phyloP scores from a whole-genome alignment of 2,888 invertebrate species.

The Brenthis daphne region DNA sequence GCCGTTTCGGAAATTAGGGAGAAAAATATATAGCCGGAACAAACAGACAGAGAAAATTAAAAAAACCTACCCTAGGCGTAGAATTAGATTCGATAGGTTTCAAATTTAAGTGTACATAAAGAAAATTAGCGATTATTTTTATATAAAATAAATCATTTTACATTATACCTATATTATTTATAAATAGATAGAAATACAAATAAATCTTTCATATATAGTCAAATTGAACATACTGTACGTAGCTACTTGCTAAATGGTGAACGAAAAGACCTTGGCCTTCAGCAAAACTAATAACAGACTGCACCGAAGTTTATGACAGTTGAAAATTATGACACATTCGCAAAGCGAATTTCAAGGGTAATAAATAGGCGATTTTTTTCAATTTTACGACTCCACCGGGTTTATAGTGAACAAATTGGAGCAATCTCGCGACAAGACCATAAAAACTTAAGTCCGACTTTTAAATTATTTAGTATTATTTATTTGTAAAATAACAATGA shows the following conservation, averaged over 20 bases:
- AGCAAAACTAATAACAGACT: conserved; percentile 35
- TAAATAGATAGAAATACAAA: no score
- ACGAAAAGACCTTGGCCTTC: conserved; percentile 20
- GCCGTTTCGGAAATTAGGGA: no score
- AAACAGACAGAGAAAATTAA: no score
- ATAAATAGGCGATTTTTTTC: conserved; percentile 53
- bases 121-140: no score
- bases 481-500: not conserved
- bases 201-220: not conserved
- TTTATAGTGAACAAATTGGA: conserved; percentile 72
- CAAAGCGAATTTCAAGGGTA: conserved; percentile 38
- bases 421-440: conserved; percentile 58
- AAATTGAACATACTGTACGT: conserved; percentile 1
- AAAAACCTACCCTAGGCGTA: no score
- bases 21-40: no score
- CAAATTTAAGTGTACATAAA: no score
- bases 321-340: conserved; percentile 26
- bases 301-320: conserved; percentile 51
- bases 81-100: no score
- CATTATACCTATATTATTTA: no score
- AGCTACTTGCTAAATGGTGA: conserved; percentile 3
- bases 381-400: conserved; percentile 56
- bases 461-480: conserved; percentile 8
- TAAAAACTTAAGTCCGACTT: conserved; percentile 57
- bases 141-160: no score